Base-by-base conservation (phyloP, 2,113 vertebrate species). In the Phodopus roborovskii region DNA sequence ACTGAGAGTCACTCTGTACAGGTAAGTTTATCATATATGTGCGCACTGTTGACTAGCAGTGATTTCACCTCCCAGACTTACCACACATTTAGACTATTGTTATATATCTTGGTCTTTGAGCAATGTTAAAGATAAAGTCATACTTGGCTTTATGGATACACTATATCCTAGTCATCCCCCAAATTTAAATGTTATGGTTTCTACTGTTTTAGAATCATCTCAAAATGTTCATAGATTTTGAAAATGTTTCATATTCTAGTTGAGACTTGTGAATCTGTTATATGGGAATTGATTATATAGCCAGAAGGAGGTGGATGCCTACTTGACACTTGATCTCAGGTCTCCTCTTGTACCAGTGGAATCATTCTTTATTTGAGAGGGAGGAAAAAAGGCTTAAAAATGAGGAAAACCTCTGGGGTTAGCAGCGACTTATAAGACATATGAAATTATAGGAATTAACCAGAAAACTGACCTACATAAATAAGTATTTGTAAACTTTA, bases 111-210 rank as follows among this genome's bases (percentile, higher is more conserved):
- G 70, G 48, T 68, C n/a, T 83, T 81, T 71, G 71, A 83, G 24
- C 4, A 71, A 85, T 90, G 78, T 45, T 42, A 75, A 94, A 92
- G 70, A 71, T 5, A 81, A 83, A 87, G 60, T 36, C 77, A 39
- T 3, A 36, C 83, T 48, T 92, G 56, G 7, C 45, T 89, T 90
- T 8, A 2, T 24, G 2, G 7, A 24, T 22, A 33, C 1, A 39
- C 56, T 53, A 39, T 60, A 48, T 22, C 15, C 33, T n/a, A 66
- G 19, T 9, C 1, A 68, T 33, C 60, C 15, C 17, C 17, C 4
- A 64, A 42, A 85, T 36, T 81, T 73, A 74, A n/a, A 60, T 28
- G 42, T 74, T 53, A 39, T 39, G 7, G 12, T 82, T 88, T 84
- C 45, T 74, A 26, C 7, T 70, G 16, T 90, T 83, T 78, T 26